A percentile compares a stretch with the other conserved stretches of the same genome.
Evolutionary conservation across 2,797 vertebrate species (phyloP).

Genomic region (Pelodytes ibericus): DNA sequence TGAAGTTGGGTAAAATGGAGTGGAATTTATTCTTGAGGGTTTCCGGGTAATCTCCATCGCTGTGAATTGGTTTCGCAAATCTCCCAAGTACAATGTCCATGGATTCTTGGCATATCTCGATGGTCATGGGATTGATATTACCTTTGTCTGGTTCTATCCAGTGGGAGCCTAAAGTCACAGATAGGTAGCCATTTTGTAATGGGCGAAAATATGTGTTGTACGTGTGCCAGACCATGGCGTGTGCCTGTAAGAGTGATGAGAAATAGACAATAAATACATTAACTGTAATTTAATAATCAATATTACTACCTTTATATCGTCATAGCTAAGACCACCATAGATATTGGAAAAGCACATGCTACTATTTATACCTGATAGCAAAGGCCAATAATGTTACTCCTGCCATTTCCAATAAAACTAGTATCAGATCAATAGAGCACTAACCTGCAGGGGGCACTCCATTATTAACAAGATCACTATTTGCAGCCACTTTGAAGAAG

Average conservation of each 20-base stretch:
- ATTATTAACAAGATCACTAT: too few species aligned
- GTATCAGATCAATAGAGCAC: too few species aligned
- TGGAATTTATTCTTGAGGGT: slow-evolving; percentile 74
- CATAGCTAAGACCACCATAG: too few species aligned
- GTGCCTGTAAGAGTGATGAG: slow-evolving; percentile 79
- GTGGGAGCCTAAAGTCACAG: slow-evolving; percentile 90
- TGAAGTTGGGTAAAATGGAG: slow-evolving; percentile 77
- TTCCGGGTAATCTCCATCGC: slow-evolving; percentile 87
- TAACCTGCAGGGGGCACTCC: too few species aligned
- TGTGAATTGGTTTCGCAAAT: slow-evolving; percentile 91
- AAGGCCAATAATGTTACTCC: too few species aligned
- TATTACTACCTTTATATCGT: too few species aligned
- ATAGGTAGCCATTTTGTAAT: slow-evolving; percentile 83
- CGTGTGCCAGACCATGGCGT: slow-evolving; percentile 88
- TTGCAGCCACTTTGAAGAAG: too few species aligned
- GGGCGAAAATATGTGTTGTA: slow-evolving; percentile 82
- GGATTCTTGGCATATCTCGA: slow-evolving; percentile 83
- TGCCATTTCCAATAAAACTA: too few species aligned
- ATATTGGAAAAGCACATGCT: too few species aligned
- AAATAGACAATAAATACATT: neutral
- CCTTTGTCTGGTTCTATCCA: slow-evolving; percentile 87
- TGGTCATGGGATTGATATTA: slow-evolving; percentile 64
- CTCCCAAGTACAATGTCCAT: slow-evolving; percentile 88
- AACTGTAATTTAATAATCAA: too few species aligned
- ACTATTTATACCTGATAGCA: too few species aligned